Percentiles rank a stretch among this genome's conserved stretches.
These are phyloP conservation scores for Oceanodroma leucorhoa DNA, from an alignment of 2,797 vertebrate genomes.

Conservation along the genomic window DNA sequence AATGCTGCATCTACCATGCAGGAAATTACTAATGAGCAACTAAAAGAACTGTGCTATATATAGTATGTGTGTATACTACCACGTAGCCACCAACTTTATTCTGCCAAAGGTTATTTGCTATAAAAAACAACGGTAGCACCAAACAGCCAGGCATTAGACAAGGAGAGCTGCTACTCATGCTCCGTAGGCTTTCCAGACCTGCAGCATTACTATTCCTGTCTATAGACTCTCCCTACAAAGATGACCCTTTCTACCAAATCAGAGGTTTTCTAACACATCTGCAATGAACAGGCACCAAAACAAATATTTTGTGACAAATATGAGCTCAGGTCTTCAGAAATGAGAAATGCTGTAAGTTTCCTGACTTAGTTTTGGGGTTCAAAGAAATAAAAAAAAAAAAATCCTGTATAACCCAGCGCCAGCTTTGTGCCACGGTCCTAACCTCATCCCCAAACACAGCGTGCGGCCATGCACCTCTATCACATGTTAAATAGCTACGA, in stretches of 20 bases:
- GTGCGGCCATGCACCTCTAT: accelerated
- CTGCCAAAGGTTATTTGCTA: constrained; percentile 19
- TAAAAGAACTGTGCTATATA: constrained; percentile 32
- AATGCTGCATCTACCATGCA: neutral
- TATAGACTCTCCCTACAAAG: neutral
- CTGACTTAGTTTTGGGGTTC: neutral
- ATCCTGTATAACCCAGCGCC: accelerated
- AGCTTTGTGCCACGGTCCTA: neutral
- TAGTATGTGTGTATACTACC: neutral
- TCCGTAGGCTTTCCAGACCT: neutral
- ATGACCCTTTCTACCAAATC: neutral
- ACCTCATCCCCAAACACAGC: accelerated
- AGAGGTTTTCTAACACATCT: neutral
- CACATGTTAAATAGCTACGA: accelerated
- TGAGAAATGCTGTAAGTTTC: neutral
- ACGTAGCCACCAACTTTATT: neutral
- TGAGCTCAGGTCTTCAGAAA: neutral
- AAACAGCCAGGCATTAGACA: neutral
- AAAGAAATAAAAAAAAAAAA: neutral
- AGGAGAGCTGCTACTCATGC: neutral
- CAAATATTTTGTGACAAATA: neutral
- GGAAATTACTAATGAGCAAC: constrained; percentile 59
- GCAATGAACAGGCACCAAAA: neutral
- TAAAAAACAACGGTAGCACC: neutral
- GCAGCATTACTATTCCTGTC: neutral